phyloP scores from a whole-genome alignment of 2,113 vertebrate genomes.

The Orthonyx spaldingii region DNA sequence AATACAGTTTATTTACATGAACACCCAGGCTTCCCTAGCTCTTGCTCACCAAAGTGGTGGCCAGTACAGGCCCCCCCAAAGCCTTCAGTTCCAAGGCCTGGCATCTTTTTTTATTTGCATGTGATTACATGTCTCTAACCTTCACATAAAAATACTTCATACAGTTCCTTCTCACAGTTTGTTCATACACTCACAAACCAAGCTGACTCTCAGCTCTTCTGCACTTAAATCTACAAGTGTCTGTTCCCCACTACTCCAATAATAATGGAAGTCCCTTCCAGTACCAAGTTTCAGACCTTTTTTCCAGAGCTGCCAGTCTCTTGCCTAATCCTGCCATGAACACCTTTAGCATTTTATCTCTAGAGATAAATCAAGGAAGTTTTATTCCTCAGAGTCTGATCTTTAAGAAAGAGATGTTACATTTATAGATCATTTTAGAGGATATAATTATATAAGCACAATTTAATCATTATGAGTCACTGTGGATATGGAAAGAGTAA shows the following conservation, averaged over 20 bases:
- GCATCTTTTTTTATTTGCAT: not conserved
- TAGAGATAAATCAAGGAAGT: not conserved
- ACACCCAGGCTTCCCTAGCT: not conserved
- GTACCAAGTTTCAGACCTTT: not conserved
- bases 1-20: not conserved
- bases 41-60: not conserved
- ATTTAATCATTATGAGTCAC: slow-evolving; percentile 41
- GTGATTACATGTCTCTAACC: not conserved
- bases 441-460: slow-evolving; percentile 3
- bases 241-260: not conserved
- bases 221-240: not conserved
- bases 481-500: slow-evolving; percentile 29
- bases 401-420: not conserved
- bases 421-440: not conserved
- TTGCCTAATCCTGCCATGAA: not conserved
- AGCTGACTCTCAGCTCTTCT: not conserved
- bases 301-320: not conserved
- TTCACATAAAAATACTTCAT: not conserved
- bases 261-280: not conserved
- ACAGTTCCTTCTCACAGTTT: not conserved
- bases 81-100: not conserved
- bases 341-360: not conserved
- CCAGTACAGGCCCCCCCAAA: not conserved
- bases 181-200: not conserved
- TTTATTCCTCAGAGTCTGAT: not conserved